A percentile compares a stretch with the other conserved stretches of the same genome.
Evolutionary conservation across 2,888 invertebrate species (phyloP).

Genomic region (Anorthoa munda): DNA sequence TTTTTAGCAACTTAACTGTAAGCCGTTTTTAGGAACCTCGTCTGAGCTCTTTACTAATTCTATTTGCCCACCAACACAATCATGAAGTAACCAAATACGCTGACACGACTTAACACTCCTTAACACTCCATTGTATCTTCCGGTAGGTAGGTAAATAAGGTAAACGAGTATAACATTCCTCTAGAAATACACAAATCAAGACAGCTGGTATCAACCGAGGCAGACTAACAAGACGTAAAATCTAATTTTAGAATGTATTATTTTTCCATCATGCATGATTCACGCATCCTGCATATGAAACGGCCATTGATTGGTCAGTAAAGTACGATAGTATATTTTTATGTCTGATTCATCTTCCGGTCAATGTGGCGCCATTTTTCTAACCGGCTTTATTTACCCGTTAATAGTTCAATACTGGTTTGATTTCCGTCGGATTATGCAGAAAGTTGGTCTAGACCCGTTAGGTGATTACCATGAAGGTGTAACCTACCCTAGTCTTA

Average conservation of each 20-base stretch:
- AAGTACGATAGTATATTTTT: constrained; percentile 64
- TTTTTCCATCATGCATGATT: constrained; percentile 74
- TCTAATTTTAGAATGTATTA: constrained; percentile 53
- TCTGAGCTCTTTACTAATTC: not conserved
- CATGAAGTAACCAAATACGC: not conserved
- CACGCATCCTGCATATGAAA: constrained; percentile 78
- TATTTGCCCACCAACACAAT: not conserved
- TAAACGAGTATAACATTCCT: constrained; percentile 2
- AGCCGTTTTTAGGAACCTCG: too few species aligned
- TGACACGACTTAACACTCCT: not conserved
- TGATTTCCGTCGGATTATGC: constrained; percentile 48
- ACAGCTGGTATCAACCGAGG: constrained; percentile 21
- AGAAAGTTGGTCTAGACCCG: constrained; percentile 31
- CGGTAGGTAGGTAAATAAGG: not conserved
- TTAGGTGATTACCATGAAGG: constrained; percentile 45
- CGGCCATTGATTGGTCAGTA: constrained; percentile 77
- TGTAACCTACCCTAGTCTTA: constrained; percentile 27
- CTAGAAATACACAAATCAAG: not conserved
- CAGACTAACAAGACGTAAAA: constrained; percentile 23
- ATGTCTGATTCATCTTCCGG: constrained; percentile 80
- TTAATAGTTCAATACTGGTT: constrained; percentile 58
- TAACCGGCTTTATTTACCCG: constrained; percentile 47
- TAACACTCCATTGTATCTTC: not conserved
- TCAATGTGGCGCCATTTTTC: constrained; percentile 58
- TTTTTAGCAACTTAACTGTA: too few species aligned